Evolutionary conservation across 2,797 vertebrate species (phyloP).

Genomic region (Eulemur coronatus): DNA sequence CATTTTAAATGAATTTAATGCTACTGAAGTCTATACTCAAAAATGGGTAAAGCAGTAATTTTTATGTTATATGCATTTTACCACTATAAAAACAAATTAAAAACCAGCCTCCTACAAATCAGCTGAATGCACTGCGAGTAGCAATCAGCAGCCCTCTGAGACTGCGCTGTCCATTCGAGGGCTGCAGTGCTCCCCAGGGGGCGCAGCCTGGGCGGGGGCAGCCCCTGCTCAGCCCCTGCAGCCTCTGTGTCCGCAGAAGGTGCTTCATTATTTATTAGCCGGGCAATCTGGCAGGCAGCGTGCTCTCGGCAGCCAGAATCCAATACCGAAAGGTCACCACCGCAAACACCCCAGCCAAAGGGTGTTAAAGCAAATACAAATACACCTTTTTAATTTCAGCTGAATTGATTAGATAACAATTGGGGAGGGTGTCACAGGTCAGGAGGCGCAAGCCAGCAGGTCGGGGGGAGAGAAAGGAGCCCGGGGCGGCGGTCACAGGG

Average conservation of each 20-base stretch:
- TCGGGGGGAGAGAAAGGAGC: slow-evolving; percentile 82
- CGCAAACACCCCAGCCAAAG: slow-evolving; percentile 79
- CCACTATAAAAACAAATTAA: neutral
- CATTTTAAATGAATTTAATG: neutral
- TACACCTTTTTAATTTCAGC: slow-evolving; percentile 85
- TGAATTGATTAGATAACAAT: slow-evolving; percentile 87
- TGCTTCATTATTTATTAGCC: slow-evolving; percentile 85
- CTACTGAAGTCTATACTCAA: neutral
- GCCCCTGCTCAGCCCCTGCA: slow-evolving; percentile 54
- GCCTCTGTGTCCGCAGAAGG: slow-evolving; percentile 71
- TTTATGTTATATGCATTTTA: neutral
- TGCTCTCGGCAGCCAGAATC: slow-evolving; percentile 81
- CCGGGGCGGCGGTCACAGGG: slow-evolving; percentile 76
- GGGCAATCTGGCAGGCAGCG: slow-evolving; percentile 79
- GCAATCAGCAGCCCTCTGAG: fast-evolving
- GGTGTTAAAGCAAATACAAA: slow-evolving; percentile 86
- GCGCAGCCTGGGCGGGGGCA: fast-evolving
- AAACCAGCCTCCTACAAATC: neutral
- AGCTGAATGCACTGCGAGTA: fast-evolving
- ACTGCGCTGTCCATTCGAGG: fast-evolving
- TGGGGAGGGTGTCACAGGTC: slow-evolving; percentile 85
- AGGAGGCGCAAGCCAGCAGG: slow-evolving; percentile 80
- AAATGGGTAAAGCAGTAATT: neutral
- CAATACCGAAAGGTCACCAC: slow-evolving; percentile 85
- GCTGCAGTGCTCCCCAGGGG: neutral